Conservation (phyloP, 2,113 vertebrate species). For the Channa argus region DNA sequence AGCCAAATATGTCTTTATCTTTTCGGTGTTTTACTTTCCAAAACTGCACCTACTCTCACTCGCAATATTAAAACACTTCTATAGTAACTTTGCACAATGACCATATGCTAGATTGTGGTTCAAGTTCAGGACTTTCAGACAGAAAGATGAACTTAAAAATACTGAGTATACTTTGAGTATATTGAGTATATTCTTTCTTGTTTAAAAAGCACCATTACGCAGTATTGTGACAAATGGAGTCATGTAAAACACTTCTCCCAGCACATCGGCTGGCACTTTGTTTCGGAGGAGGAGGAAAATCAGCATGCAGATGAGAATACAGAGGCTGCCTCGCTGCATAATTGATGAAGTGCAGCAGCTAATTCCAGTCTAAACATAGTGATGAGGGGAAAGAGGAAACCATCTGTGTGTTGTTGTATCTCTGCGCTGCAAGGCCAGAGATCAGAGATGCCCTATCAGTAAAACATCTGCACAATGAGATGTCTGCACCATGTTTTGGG, state of each 20-base stretch:
- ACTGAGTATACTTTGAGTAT: background rate
- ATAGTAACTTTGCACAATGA: background rate
- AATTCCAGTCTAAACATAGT: constrained; percentile 66
- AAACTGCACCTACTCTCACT: no score
- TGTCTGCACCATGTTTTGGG: constrained; percentile 17
- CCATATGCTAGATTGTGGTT: background rate
- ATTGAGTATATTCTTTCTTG: background rate
- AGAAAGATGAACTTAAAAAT: background rate
- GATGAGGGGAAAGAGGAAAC: constrained; percentile 67
- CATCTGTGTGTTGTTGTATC: constrained; percentile 58
- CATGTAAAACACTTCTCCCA: constrained; percentile 28
- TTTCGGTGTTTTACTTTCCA: no score
- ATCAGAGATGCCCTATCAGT: constrained; percentile 45
- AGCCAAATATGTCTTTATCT: no score
- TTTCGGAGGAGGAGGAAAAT: constrained; percentile 48
- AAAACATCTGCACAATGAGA: constrained; percentile 51
- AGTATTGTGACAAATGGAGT: constrained; percentile 18
- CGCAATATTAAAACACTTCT: background rate
- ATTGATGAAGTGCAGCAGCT: constrained; percentile 71
- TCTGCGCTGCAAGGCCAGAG: constrained; percentile 29
- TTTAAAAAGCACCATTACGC: background rate
- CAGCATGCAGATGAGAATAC: constrained; percentile 50
- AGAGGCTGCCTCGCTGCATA: constrained; percentile 65
- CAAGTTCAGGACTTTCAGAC: background rate
- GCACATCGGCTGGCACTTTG: constrained; percentile 44